Conservation (phyloP, 2,113 vertebrate genomes). For the Falco punctatus region DNA sequence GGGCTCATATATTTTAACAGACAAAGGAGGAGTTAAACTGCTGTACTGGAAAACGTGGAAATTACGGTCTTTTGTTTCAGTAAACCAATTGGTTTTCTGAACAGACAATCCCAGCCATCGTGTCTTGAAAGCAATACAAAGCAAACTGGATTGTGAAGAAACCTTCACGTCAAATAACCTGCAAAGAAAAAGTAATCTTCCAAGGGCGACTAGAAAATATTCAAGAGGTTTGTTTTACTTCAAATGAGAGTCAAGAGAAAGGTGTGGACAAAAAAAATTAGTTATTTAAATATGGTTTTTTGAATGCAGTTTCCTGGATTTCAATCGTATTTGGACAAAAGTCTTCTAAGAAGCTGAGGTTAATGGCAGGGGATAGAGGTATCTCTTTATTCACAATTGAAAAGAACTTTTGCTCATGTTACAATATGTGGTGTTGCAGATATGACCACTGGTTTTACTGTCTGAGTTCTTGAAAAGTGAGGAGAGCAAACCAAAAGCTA, state of each 20-base stretch:
- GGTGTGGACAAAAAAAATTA: background rate
- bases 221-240: background rate
- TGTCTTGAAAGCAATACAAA: conserved; percentile 52
- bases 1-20: background rate
- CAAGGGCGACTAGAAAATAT: conserved; percentile 35
- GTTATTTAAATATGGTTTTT: background rate
- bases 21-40: conserved; percentile 51
- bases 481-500: background rate
- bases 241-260: conserved; percentile 8
- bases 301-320: background rate
- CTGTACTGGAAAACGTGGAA: conserved; percentile 55
- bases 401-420: conserved; percentile 54
- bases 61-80: conserved; percentile 70
- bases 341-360: background rate
- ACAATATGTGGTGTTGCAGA: background rate
- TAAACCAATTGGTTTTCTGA: conserved; percentile 60
- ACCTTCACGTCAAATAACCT: conserved; percentile 37
- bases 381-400: conserved; percentile 27
- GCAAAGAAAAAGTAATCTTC: conserved; percentile 18
- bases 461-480: background rate
- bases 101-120: conserved; percentile 27
- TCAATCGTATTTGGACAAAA: conserved; percentile 12
- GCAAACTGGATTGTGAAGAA: conserved; percentile 38
- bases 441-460: background rate
- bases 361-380: background rate